Percentiles rank a stretch among this genome's conserved stretches.
Evolutionary conservation across 2,888 invertebrate genomes (phyloP).

Genomic region (Andrena bicolor): DNA sequence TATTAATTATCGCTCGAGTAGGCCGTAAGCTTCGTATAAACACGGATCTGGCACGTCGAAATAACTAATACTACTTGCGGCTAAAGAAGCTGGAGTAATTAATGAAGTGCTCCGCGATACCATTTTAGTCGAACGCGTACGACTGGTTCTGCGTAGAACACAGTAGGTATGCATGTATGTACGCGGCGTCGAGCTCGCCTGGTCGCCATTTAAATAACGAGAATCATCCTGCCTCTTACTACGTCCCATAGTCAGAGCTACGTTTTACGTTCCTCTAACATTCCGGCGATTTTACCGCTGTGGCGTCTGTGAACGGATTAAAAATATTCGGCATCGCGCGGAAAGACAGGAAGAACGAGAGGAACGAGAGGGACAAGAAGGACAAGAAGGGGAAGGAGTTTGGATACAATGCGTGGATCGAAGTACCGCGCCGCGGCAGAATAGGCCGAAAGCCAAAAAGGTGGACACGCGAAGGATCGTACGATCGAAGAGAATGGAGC

Average conservation of each 20-base stretch:
- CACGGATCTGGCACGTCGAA: conserved; percentile 67
- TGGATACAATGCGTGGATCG: not conserved
- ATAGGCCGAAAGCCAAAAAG: conserved; percentile 8
- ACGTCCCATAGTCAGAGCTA: not conserved
- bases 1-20: conserved; percentile 69
- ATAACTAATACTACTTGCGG: conserved; percentile 66
- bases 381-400: not conserved
- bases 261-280: not conserved
- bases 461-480: conserved; percentile 9
- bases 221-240: conserved; percentile 23
- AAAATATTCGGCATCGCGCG: not conserved
- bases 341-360: not conserved
- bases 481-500: not conserved
- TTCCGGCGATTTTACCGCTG: not conserved
- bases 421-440: not conserved
- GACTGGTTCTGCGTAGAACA: conserved; percentile 53
- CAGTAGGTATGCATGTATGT: not conserved
- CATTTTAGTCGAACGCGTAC: conserved; percentile 61
- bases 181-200: not conserved
- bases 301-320: not conserved
- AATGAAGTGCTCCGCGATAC: conserved; percentile 62
- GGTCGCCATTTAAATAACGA: conserved; percentile 37
- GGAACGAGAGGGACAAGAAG: not conserved
- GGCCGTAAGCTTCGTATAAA: conserved; percentile 53
- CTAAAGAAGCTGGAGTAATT: conserved; percentile 60